These are phyloP conservation scores for Hypomecis punctinalis DNA, from an alignment of 2,888 invertebrate genomes.

Conservation along the genomic window DNA sequence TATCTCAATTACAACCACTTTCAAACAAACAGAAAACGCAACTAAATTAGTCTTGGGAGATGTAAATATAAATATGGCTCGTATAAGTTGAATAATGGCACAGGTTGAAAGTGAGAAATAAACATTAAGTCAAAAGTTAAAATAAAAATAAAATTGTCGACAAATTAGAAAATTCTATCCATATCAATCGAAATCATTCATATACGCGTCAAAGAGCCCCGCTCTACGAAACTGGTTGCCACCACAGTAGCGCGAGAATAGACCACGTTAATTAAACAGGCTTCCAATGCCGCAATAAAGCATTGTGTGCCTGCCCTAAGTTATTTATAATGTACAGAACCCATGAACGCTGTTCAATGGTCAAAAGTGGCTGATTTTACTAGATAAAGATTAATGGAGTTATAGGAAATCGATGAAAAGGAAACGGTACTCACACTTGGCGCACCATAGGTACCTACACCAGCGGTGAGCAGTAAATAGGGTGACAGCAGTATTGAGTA, in stretches of 20 bases:
- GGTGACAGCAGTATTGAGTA: too few relatives aligned
- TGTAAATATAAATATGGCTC: too few relatives aligned
- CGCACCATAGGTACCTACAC: not conserved
- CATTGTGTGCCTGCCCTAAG: conserved; percentile 17
- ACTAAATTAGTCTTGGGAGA: too few relatives aligned
- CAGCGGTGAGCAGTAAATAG: not conserved
- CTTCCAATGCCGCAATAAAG: conserved; percentile 19
- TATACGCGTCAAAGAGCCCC: not conserved
- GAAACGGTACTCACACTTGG: not conserved
- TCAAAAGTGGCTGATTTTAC: conserved; percentile 3
- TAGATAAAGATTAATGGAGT: conserved; percentile 1
- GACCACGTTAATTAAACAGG: conserved; percentile 28
- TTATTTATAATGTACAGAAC: conserved; percentile 21
- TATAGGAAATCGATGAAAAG: not conserved
- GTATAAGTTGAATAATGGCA: too few relatives aligned
- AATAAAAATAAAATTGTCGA: not conserved
- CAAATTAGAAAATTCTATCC: not conserved
- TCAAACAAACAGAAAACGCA: too few relatives aligned
- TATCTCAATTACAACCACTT: too few relatives aligned
- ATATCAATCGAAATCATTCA: not conserved
- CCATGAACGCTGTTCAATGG: not conserved
- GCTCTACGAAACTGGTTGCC: conserved; percentile 18
- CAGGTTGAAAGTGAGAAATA: too few relatives aligned
- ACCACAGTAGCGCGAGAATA: conserved; percentile 27
- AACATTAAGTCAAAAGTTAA: too few relatives aligned